These are phyloP conservation scores for Mizuhopecten yessoensis DNA, from an alignment of 1,140 invertebrate genomes.

Conservation along the genomic window DNA sequence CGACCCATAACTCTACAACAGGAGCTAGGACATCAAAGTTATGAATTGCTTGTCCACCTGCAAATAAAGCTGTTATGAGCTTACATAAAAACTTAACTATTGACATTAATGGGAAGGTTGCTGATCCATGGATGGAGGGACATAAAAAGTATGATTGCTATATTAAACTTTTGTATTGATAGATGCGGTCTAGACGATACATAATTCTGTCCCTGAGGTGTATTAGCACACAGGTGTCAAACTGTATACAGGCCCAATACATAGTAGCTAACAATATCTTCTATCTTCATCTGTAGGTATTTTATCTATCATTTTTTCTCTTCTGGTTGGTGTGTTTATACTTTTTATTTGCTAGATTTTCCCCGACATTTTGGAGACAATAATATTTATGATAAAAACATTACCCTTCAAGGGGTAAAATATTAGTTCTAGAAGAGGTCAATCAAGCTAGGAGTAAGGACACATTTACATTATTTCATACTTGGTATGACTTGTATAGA, in stretches of 20 bases:
- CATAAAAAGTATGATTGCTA: slow-evolving; percentile 19
- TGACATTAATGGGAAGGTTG: neutral
- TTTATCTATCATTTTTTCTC: neutral
- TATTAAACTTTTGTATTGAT: slow-evolving; percentile 36
- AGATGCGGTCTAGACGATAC: neutral
- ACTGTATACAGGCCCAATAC: neutral
- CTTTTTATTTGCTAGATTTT: too few relatives aligned
- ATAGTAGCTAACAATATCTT: neutral
- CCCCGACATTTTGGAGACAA: too few relatives aligned
- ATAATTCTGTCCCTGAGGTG: neutral
- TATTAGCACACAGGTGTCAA: neutral
- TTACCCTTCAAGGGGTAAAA: too few relatives aligned
- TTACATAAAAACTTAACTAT: slow-evolving; percentile 10
- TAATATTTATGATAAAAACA: too few relatives aligned
- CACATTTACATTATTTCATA: too few relatives aligned
- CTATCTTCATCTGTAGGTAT: neutral
- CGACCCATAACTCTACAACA: neutral
- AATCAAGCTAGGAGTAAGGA: too few relatives aligned
- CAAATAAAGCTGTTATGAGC: neutral
- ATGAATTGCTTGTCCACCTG: neutral
- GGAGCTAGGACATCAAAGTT: neutral
- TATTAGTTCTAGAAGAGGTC: too few relatives aligned
- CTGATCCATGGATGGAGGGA: slow-evolving; percentile 30
- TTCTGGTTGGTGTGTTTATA: neutral
- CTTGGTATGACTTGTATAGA: too few relatives aligned